Conservation (phyloP, 2,888 invertebrate genomes). For the Drosophila nr. fundita region DNA sequence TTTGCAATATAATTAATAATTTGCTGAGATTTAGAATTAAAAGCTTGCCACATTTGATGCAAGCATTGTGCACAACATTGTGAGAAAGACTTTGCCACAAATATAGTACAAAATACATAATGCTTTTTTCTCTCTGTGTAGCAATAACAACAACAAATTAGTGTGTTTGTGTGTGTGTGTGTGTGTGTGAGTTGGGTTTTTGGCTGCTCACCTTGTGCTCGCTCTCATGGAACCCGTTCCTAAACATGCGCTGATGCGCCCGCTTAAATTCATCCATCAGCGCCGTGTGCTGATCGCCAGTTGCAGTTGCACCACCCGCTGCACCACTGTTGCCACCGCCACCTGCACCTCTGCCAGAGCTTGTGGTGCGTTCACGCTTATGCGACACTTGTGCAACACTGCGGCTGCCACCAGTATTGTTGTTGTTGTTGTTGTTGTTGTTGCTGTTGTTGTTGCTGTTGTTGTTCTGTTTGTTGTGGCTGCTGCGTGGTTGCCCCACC, state of each 20-base stretch:
- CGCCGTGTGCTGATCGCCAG: slow-evolving; percentile 88
- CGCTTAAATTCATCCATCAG: slow-evolving; percentile 96
- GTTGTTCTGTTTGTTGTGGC: slow-evolving; percentile 27
- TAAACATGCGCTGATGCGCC: slow-evolving; percentile 95
- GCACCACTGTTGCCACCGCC: slow-evolving; percentile 69
- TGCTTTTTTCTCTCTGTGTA: background rate
- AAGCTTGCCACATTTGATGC: background rate
- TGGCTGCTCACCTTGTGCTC: slow-evolving; percentile 80
- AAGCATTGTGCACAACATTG: background rate
- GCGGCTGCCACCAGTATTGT: slow-evolving; percentile 31
- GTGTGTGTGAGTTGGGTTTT: slow-evolving; percentile 8
- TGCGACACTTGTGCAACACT: slow-evolving; percentile 70
- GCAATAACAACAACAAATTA: slow-evolving; percentile 1
- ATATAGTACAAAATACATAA: background rate
- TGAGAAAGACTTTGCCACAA: background rate
- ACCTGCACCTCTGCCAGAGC: slow-evolving; percentile 83
- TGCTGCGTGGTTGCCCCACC: slow-evolving; percentile 40
- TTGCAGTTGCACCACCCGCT: slow-evolving; percentile 58
- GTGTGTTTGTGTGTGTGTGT: slow-evolving; percentile 1
- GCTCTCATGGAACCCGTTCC: slow-evolving; percentile 85
- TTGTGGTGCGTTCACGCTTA: slow-evolving; percentile 86
- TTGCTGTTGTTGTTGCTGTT: slow-evolving; percentile 35
- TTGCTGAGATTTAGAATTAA: background rate
- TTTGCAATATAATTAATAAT: background rate
- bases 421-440: slow-evolving; percentile 28